These are phyloP conservation scores for Amiota minor DNA, from an alignment of 2,888 invertebrate genomes.

Conservation along the genomic window DNA sequence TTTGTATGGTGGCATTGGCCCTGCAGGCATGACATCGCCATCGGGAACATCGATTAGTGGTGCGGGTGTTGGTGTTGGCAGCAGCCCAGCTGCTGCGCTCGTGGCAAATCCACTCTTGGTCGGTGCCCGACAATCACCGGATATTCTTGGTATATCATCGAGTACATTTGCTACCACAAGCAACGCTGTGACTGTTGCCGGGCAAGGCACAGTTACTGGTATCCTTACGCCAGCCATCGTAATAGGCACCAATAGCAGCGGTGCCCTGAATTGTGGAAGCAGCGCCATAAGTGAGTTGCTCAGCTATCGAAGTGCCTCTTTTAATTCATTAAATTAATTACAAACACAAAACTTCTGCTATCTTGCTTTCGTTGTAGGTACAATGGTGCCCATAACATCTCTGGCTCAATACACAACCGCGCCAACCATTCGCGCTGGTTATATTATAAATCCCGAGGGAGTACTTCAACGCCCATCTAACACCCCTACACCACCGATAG, in stretches of 20 bases:
- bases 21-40: constrained; percentile 62
- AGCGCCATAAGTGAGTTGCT: constrained; percentile 58
- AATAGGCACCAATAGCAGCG: constrained; percentile 54
- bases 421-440: constrained; percentile 70
- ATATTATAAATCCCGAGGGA: constrained; percentile 68
- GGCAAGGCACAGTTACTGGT: constrained; percentile 48
- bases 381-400: constrained; percentile 70
- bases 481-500: constrained; percentile 63
- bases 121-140: constrained; percentile 69
- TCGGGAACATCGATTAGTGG: constrained; percentile 59
- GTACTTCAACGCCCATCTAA: constrained; percentile 65
- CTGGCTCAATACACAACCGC: constrained; percentile 71
- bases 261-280: constrained; percentile 48
- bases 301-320: constrained; percentile 1
- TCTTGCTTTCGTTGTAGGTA: constrained; percentile 51
- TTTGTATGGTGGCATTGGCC: constrained; percentile 67
- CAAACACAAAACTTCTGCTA: constrained; percentile 14
- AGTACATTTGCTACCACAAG: constrained; percentile 60
- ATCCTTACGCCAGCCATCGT: constrained; percentile 64
- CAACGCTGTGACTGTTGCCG: constrained; percentile 35
- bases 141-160: constrained; percentile 69
- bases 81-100: constrained; percentile 41
- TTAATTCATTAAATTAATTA: constrained; percentile 27
- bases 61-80: constrained; percentile 36
- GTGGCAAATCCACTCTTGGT: constrained; percentile 57